Evolutionary conservation across 2,888 invertebrate genomes (phyloP).

Genomic region (Sinelater perroti): DNA sequence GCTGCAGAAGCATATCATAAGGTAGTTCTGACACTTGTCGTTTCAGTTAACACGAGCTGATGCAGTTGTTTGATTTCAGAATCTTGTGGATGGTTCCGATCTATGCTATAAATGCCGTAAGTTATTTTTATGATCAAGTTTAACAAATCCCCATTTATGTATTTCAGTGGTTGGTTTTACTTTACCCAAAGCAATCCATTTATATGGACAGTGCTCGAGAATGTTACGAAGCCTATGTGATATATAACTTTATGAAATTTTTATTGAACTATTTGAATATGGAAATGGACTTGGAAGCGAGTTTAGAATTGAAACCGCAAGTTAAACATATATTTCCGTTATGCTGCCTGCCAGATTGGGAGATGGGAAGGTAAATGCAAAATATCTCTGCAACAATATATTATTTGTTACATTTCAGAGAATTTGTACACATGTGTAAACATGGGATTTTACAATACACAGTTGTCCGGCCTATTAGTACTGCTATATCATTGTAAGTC

Average conservation of each 20-base stretch:
- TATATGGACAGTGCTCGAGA: constrained; percentile 93
- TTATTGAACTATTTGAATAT: constrained; percentile 89
- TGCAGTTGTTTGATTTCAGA: constrained; percentile 60
- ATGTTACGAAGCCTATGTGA: constrained; percentile 97
- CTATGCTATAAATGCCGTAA: constrained; percentile 92
- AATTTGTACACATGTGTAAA: constrained; percentile 93
- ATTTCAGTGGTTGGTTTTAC: constrained; percentile 83
- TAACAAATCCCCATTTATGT: constrained; percentile 3
- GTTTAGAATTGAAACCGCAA: constrained; percentile 82
- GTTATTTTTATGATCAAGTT: constrained; percentile 52
- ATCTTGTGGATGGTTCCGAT: constrained; percentile 98
- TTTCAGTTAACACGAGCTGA: not conserved
- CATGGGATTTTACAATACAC: constrained; percentile 97
- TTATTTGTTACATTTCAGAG: constrained; percentile 64
- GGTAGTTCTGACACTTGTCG: no score
- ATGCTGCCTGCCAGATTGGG: constrained; percentile 91
- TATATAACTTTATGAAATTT: constrained; percentile 97
- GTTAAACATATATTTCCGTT: constrained; percentile 90
- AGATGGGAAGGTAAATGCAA: constrained; percentile 79
- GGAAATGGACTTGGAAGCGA: constrained; percentile 85
- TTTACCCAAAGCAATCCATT: constrained; percentile 87
- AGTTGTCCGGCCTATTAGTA: constrained; percentile 88
- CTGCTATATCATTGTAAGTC: constrained; percentile 89
- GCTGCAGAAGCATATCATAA: constrained; percentile 92
- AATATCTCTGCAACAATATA: not conserved